phyloP scores from a whole-genome alignment of 2,797 vertebrate genomes.

The Halcyon leucocephala region DNA sequence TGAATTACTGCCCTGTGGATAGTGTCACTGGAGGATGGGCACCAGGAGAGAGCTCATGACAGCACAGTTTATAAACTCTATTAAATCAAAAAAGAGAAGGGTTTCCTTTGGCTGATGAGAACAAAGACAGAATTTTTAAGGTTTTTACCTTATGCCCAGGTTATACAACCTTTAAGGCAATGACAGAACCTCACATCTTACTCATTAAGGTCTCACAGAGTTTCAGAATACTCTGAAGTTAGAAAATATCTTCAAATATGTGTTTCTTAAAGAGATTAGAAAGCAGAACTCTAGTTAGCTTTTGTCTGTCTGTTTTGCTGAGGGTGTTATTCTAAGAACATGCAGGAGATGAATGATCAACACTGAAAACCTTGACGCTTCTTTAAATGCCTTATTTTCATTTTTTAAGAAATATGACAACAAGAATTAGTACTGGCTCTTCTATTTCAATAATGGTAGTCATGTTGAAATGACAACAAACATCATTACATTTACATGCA shows the following conservation, averaged over 20 bases:
- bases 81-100: background rate
- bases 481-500: constrained; percentile 79
- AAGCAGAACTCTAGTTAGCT: constrained; percentile 81
- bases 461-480: constrained; percentile 83
- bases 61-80: background rate
- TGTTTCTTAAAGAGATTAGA: constrained; percentile 83
- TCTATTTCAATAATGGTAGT: constrained; percentile 81
- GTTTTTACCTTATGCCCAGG: constrained; percentile 48
- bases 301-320: constrained; percentile 83
- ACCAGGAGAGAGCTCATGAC: constrained; percentile 20
- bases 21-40: constrained; percentile 18
- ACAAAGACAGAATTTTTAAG: constrained; percentile 58
- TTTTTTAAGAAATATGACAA: constrained; percentile 81
- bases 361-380: constrained; percentile 82
- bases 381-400: constrained; percentile 81
- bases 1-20: background rate
- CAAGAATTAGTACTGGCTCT: constrained; percentile 81
- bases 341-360: constrained; percentile 78
- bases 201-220: constrained; percentile 53
- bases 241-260: constrained; percentile 69
- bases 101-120: constrained; percentile 29
- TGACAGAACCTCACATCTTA: background rate
- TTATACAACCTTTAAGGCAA: constrained; percentile 62
- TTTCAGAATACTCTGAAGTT: constrained; percentile 74
- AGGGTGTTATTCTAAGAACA: constrained; percentile 76